Evolutionary conservation across 1,140 invertebrate species (phyloP), one percentile per base, ranked within the genome.

Genomic region (Pinna nobilis): DNA sequence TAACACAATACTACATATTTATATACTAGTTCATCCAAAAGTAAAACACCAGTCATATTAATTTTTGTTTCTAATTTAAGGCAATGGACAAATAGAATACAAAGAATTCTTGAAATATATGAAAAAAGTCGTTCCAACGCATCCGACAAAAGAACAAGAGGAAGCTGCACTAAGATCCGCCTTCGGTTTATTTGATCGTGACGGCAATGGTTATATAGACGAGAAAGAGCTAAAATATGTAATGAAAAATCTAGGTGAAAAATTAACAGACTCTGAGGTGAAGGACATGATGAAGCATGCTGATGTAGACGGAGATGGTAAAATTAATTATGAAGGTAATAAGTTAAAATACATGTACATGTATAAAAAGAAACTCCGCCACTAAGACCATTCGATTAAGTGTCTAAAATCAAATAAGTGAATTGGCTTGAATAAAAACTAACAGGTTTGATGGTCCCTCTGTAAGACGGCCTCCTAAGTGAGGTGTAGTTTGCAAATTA

Each of bases 111-210:
- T 73, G 25, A 70, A 64, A 32, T 81, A 79, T 51, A 78, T 81
- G 66, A 73, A 79, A 23, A 70, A 72, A 23, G 77, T 81, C 39
- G 69, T 84, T 70, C 64, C 65, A 50, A 79, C 77, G 64, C 28
- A 71, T 0, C 70, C 77, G 60, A 50, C 77, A 4, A 61, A 67
- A 13, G 37, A 49, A n/a, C 71, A 83, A 44, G 68, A 78, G 50
- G 76, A 79, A 64, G 64, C 78, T 35, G 97, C 99, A 90, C 98
- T 99, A 88, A 93, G 96, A 89, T 97, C 98, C 91, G 97, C 97
- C 74, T 99, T 99, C 93, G 94, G 97, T 91, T 97, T 98, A 77
- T 98, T 98, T 90, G 97, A 98, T 90, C 98, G 97, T 91, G 96
- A 99, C 91, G 96, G 96, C 84, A 97, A 98, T 90, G 96, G 97